These are phyloP conservation scores for Coilia nasus DNA, from an alignment of 2,797 vertebrate species.

Conservation along the genomic window DNA sequence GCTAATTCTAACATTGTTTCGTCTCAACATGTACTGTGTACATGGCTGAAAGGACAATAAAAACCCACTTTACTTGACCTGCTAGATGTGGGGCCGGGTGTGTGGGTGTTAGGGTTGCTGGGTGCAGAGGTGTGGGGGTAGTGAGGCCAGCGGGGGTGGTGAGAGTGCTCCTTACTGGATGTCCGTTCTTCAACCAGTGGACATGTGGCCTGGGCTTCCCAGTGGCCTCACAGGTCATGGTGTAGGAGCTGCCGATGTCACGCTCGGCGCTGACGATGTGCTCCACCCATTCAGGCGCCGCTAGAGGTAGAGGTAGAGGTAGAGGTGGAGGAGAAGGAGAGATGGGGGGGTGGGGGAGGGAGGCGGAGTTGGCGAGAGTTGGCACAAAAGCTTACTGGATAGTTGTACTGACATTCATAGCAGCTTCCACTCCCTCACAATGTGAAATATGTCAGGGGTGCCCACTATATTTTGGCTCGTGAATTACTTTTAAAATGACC, in stretches of 20 bases:
- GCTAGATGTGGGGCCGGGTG: background rate
- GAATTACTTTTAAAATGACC: too few relatives aligned
- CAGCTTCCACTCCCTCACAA: background rate
- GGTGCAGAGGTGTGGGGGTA: background rate
- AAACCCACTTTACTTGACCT: too few relatives aligned
- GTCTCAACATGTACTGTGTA: too few relatives aligned
- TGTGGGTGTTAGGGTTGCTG: constrained; percentile 34
- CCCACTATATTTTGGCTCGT: too few relatives aligned
- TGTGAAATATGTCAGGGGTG: background rate
- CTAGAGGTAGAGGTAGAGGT: constrained; percentile 62
- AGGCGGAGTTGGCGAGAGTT: background rate
- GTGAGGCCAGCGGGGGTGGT: too few relatives aligned
- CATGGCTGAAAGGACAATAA: too few relatives aligned
- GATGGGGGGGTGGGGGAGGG: background rate
- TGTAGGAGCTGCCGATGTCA: constrained; percentile 86
- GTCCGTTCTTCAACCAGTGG: constrained; percentile 90
- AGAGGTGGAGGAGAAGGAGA: background rate
- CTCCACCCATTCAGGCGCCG: constrained; percentile 91
- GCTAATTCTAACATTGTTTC: too few relatives aligned
- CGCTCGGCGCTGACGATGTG: constrained; percentile 88
- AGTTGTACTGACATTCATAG: background rate
- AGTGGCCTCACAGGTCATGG: constrained; percentile 87
- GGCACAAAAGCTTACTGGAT: background rate
- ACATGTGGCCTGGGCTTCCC: constrained; percentile 90
- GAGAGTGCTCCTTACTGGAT: constrained; percentile 68